Base-by-base conservation (phyloP, 2,797 vertebrate species). In the Zalophus californianus region DNA sequence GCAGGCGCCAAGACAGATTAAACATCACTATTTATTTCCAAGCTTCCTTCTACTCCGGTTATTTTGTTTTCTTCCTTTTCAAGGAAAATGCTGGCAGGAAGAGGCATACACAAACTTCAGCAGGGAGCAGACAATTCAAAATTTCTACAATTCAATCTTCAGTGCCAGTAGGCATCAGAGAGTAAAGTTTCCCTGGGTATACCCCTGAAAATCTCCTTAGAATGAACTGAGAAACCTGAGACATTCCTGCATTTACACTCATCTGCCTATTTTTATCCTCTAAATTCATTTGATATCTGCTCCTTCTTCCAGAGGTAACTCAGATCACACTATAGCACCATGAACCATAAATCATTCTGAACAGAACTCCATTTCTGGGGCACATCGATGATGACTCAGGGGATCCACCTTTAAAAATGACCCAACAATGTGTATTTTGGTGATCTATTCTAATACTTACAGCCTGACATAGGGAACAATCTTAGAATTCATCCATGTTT, bases 321-420 rank as follows among this genome's bases (percentile, higher is more conserved):
- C 72, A 56, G 16, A 54, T 92, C 56, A 92, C 7, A 68, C 29
- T 54, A 83, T 2, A 48, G 52, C 32, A 82, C 38, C 41, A 62
- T 4, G 5, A 32, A 48, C 32, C 64, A 92, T 84, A 87, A 94
- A 60, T 72, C 90, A 96, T 87, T 92, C 72, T 48, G 41, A 87
- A 77, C 2, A 88, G 38, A 52, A 85, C 0, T 62, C 70, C 90
- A 23, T 77, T 89, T 93, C 88, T 96, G 88, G n/a, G 68, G 50
- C 41, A 82, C 20, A 27, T 48, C 48, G 8, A 20, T 62, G 41
- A 86, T 84, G 50, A 73, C 72, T 95, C 54, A 64, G 21, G 50
- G 52, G 15, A 91, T 48, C 79, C 50, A 32, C 38, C 44, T 58
- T 64, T 23, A 83, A 91, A 72, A 80, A 48, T 7, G 29, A 64